Evolutionary conservation across 2,113 vertebrate genomes (phyloP).

Genomic region (Mormyrus lacerda): DNA sequence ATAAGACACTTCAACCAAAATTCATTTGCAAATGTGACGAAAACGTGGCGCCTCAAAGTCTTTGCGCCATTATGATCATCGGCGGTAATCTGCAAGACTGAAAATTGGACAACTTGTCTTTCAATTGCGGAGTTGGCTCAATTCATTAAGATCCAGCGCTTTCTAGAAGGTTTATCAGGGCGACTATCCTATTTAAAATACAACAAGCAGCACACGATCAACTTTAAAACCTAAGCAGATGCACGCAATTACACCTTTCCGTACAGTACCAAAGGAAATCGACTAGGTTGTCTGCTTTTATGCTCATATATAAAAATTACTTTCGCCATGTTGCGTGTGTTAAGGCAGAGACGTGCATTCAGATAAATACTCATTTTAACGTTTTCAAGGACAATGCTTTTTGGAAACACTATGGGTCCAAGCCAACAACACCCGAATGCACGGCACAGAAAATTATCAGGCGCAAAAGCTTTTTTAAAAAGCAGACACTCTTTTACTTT

Average conservation of each 20-base stretch:
- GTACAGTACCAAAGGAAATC: neutral
- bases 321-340: neutral
- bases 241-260: neutral
- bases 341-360: neutral
- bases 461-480: neutral
- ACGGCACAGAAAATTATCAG: neutral
- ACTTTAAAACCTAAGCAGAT: neutral
- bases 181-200: neutral
- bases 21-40: neutral
- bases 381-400: neutral
- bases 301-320: neutral
- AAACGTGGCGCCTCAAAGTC: slow-evolving; percentile 33
- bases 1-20: neutral
- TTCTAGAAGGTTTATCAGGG: neutral
- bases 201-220: neutral
- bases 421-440: neutral
- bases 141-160: neutral
- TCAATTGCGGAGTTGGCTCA: neutral
- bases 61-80: slow-evolving; percentile 21
- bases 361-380: neutral
- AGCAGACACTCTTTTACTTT: neutral
- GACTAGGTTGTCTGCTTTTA: neutral
- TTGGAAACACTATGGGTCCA: neutral
- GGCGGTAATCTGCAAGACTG: neutral
- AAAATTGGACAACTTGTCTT: neutral